Evolutionary conservation across 2,113 vertebrate genomes (phyloP).

Genomic region (Perca flavescens): DNA sequence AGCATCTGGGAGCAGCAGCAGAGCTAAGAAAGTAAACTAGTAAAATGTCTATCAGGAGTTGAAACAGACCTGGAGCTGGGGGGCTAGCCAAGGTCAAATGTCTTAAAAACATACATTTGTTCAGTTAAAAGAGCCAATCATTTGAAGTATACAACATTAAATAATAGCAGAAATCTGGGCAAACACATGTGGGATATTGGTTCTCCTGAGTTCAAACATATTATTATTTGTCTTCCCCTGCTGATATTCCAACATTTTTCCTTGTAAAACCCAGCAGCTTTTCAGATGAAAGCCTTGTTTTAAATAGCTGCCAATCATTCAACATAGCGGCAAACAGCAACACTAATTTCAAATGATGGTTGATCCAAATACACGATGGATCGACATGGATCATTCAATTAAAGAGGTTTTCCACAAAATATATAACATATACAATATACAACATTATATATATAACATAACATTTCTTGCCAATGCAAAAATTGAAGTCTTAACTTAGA

Average conservation of each 20-base stretch:
- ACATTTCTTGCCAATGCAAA: no score
- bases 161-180: background rate
- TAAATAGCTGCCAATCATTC: constrained; percentile 2
- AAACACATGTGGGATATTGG: background rate
- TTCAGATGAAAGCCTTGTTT: constrained; percentile 4
- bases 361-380: constrained; percentile 4
- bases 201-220: constrained; percentile 9
- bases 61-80: constrained; percentile 45
- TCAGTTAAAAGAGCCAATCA: background rate
- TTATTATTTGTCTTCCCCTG: constrained; percentile 17
- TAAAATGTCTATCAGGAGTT: constrained; percentile 62
- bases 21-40: constrained; percentile 28
- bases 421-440: no score
- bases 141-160: background rate
- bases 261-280: constrained; percentile 1
- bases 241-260: constrained; percentile 17
- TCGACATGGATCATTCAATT: constrained; percentile 17
- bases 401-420: background rate
- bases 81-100: background rate
- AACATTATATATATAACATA: no score
- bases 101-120: constrained; percentile 10
- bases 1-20: constrained; percentile 44
- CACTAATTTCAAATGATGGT: background rate
- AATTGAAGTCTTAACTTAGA: background rate
- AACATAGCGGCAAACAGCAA: constrained; percentile 1